A percentile compares a stretch with the other conserved stretches of the same genome.
phyloP scores from a whole-genome alignment of 2,888 invertebrate species.

The Chrysotoxum bicinctum region DNA sequence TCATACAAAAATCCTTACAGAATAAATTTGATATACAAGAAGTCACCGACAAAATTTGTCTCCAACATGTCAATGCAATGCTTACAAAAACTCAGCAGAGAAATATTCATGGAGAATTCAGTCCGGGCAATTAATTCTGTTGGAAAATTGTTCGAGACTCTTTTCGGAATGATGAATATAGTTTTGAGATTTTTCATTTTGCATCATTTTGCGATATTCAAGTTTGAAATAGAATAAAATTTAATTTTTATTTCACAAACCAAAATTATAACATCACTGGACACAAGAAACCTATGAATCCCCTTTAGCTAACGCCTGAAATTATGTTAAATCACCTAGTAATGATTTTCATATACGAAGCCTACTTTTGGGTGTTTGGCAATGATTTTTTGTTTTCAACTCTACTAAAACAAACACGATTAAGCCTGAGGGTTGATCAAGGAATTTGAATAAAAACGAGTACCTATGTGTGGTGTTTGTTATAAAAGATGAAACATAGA shows the following conservation, averaged over 20 bases:
- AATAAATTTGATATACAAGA: no score
- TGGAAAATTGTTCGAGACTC: no score
- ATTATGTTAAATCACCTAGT: slow-evolving; percentile 61
- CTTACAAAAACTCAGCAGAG: no score
- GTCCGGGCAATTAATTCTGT: no score
- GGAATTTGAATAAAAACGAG: neutral
- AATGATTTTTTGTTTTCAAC: slow-evolving; percentile 23
- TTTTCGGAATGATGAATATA: no score
- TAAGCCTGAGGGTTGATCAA: slow-evolving; percentile 17
- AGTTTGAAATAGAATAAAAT: no score
- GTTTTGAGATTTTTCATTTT: no score
- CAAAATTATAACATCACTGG: slow-evolving; percentile 14
- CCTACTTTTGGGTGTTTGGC: slow-evolving; percentile 29
- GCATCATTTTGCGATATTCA: no score
- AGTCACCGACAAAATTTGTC: no score
- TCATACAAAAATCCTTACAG: no score
- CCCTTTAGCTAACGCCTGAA: slow-evolving; percentile 33
- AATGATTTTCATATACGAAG: slow-evolving; percentile 38
- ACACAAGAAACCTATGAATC: neutral
- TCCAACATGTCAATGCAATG: no score
- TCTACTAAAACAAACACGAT: slow-evolving; percentile 4
- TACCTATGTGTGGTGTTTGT: neutral
- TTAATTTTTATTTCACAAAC: neutral
- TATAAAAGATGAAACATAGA: slow-evolving; percentile 27
- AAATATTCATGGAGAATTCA: no score